Percentiles rank a stretch among this genome's conserved stretches.
Conservation (phyloP, 2,797 vertebrate species). For the Menidia menidia region DNA sequence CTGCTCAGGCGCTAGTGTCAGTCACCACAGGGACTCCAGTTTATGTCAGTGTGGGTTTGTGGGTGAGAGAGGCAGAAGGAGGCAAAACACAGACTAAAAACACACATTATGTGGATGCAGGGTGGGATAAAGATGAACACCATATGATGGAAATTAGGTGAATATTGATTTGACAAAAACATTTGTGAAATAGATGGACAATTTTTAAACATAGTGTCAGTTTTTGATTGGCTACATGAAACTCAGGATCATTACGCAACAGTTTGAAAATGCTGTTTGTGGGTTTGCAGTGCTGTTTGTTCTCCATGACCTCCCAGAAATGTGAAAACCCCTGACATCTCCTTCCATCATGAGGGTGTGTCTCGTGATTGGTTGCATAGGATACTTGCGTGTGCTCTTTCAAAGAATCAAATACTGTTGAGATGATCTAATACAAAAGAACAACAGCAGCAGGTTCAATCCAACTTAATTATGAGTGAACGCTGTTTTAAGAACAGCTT, state of each 20-base stretch:
- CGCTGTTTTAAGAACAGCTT: background rate
- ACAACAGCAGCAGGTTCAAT: conserved; percentile 20
- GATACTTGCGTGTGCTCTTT: conserved; percentile 8
- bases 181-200: background rate
- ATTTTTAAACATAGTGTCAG: background rate
- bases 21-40: conserved; percentile 32
- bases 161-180: conserved; percentile 3
- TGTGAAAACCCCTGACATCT: background rate
- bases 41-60: conserved; percentile 17
- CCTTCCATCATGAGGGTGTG: background rate
- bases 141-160: conserved; percentile 13
- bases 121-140: background rate
- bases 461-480: conserved; percentile 3
- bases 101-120: background rate
- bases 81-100: background rate
- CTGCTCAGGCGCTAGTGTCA: conserved; percentile 43
- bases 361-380: background rate
- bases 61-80: background rate
- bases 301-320: conserved; percentile 9
- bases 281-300: conserved; percentile 8
- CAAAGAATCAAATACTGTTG: conserved; percentile 29
- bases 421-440: conserved; percentile 12
- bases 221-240: background rate
- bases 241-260: conserved; percentile 12
- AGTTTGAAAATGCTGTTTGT: conserved; percentile 11